A percentile compares a stretch with the other conserved stretches of the same genome.
phyloP scores from a whole-genome alignment of 2,113 vertebrate genomes.

The Passerina amoena region DNA sequence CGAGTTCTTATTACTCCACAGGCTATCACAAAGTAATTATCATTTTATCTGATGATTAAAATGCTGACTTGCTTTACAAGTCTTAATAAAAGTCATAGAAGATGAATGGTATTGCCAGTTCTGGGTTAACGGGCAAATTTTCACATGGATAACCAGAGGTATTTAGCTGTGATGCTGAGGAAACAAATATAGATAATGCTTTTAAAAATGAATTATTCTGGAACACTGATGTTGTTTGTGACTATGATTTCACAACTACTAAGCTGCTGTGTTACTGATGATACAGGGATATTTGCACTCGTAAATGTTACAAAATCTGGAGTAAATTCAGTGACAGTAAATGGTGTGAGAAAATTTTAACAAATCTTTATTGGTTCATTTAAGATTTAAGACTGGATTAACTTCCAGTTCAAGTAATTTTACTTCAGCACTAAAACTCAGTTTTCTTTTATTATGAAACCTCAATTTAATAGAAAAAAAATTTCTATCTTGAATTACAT shows the following conservation, averaged over 20 bases:
- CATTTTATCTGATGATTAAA: slow-evolving; percentile 18
- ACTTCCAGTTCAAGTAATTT: background rate
- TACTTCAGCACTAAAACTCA: background rate
- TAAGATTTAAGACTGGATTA: background rate
- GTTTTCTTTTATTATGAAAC: background rate
- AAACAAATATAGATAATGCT: background rate
- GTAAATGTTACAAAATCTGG: background rate
- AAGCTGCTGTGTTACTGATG: background rate
- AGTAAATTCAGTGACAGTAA: background rate
- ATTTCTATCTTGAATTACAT: background rate
- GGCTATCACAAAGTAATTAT: background rate
- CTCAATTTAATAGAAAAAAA: background rate
- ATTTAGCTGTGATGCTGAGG: background rate
- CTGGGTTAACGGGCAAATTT: background rate
- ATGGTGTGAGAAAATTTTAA: background rate
- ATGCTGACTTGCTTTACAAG: slow-evolving; percentile 25
- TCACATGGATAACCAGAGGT: background rate
- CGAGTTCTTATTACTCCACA: background rate
- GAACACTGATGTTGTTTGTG: background rate
- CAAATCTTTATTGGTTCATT: background rate
- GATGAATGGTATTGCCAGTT: background rate
- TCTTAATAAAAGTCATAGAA: background rate
- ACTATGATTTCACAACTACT: background rate
- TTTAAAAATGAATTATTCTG: background rate
- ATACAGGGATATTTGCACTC: background rate